These are phyloP conservation scores for Petrosia ficiformis DNA, from an alignment of 37 sponge, comb jelly and placozoan genomes.

Conservation along the genomic window DNA sequence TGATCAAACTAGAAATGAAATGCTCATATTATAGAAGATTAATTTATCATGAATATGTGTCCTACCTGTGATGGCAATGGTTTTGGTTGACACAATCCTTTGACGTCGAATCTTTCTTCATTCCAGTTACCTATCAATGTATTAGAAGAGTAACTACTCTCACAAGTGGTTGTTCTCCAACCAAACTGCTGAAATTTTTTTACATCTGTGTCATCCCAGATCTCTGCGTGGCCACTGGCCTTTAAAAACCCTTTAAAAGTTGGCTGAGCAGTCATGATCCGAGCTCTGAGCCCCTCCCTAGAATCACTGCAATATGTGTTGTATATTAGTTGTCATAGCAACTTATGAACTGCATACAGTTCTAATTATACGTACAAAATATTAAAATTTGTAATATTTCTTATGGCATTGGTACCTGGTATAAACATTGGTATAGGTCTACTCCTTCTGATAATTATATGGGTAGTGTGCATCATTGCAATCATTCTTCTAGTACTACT, in stretches of 20 bases:
- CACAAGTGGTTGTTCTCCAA: constrained; percentile 51
- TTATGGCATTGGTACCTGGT: constrained; percentile 34
- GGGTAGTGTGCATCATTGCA: constrained; percentile 31
- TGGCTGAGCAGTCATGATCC: constrained; percentile 22
- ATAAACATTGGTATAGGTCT: constrained; percentile 59
- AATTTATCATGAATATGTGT: background rate
- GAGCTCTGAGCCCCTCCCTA: constrained; percentile 2
- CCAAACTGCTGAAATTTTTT: constrained; percentile 67
- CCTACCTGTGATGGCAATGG: constrained; percentile 81
- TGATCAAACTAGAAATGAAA: constrained; percentile 47
- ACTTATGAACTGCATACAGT: constrained; percentile 1
- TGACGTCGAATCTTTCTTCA: constrained; percentile 83
- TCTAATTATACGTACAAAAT: background rate
- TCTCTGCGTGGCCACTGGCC: constrained; percentile 54
- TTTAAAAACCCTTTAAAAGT: constrained; percentile 55
- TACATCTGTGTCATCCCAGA: constrained; percentile 49
- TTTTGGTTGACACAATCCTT: constrained; percentile 26
- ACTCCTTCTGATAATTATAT: constrained; percentile 50
- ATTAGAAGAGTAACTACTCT: constrained; percentile 48
- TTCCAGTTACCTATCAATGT: constrained; percentile 93
- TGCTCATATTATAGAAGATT: background rate
- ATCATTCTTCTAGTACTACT: constrained; percentile 39
- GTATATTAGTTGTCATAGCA: constrained; percentile 7
- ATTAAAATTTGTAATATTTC: background rate
- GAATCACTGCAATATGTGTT: background rate